Conservation (phyloP, 2,888 invertebrate genomes). For the Caenorhabditis sp. region DNA sequence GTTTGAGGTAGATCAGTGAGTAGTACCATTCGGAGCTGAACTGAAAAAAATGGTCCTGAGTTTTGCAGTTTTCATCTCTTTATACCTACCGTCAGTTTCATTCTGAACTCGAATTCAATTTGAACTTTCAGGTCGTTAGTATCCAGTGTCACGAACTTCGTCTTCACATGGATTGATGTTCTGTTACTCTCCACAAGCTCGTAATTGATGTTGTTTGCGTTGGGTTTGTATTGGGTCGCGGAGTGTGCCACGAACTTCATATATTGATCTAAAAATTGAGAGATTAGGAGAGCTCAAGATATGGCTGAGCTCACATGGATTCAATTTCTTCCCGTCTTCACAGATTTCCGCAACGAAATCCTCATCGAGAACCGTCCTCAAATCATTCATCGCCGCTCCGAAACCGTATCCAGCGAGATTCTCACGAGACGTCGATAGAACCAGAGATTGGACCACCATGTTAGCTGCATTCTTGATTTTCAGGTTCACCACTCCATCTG, state of each 20-base stretch:
- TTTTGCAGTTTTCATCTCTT: too few species aligned
- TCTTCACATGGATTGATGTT: not conserved
- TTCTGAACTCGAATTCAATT: slow-evolving; percentile 2
- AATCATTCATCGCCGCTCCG: too few species aligned
- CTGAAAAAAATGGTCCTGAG: not conserved
- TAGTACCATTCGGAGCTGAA: not conserved
- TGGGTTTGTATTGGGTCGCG: not conserved
- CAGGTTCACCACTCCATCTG: too few species aligned
- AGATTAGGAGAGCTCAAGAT: not conserved
- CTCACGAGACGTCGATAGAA: too few species aligned
- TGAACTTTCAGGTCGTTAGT: not conserved
- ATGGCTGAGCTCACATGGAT: not conserved
- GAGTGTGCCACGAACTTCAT: not conserved
- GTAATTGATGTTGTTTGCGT: too few species aligned
- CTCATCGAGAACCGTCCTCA: not conserved
- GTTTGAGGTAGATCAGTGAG: not conserved
- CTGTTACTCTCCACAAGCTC: not conserved
- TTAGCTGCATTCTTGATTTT: too few species aligned
- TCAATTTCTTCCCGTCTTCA: not conserved
- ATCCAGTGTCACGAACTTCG: not conserved
- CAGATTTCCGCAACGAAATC: slow-evolving; percentile 8
- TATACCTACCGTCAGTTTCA: not conserved
- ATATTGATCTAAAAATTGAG: slow-evolving; percentile 2
- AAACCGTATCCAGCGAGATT: too few species aligned
- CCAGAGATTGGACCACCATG: too few species aligned